phyloP scores from a whole-genome alignment of 1,140 invertebrate genomes.

The Branchinecta lynchi region DNA sequence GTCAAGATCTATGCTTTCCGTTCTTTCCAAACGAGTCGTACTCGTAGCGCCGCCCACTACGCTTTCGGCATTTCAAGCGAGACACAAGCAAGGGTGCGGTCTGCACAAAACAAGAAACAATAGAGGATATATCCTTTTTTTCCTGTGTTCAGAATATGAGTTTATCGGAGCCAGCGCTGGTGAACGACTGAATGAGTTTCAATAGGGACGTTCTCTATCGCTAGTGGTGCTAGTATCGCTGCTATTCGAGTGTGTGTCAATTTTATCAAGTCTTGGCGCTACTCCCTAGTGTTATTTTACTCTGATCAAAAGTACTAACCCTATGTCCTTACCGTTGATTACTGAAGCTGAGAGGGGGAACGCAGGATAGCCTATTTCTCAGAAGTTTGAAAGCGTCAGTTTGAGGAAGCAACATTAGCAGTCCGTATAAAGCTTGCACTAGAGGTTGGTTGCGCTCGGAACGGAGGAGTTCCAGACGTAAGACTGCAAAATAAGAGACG shows the following conservation, averaged over 20 bases:
- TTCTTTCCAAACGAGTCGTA: too few species aligned
- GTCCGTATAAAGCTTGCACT: slow-evolving; percentile 77
- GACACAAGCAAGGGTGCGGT: too few species aligned
- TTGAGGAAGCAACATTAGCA: slow-evolving; percentile 95
- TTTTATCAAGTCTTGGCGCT: too few species aligned
- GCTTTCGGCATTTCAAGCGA: too few species aligned
- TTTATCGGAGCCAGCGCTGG: background rate
- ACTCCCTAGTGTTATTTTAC: background rate
- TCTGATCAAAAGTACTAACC: background rate
- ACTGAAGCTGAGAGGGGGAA: slow-evolving; percentile 42
- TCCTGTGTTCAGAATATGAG: too few species aligned
- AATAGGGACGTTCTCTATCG: background rate
- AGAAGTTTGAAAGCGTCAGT: slow-evolving; percentile 86
- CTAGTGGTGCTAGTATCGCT: background rate
- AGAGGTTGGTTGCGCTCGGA: slow-evolving; percentile 58
- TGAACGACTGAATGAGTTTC: background rate
- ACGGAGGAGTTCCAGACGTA: slow-evolving; percentile 79
- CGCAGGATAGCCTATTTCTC: slow-evolving; percentile 68
- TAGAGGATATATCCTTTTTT: too few species aligned
- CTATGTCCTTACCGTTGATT: background rate
- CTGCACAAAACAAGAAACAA: too few species aligned
- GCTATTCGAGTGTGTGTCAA: too few species aligned
- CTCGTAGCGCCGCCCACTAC: too few species aligned
- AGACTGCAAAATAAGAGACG: slow-evolving; percentile 42
- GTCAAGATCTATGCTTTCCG: too few species aligned